These are phyloP conservation scores for Suricata suricatta DNA, from an alignment of 2,113 vertebrate species.

Conservation along the genomic window DNA sequence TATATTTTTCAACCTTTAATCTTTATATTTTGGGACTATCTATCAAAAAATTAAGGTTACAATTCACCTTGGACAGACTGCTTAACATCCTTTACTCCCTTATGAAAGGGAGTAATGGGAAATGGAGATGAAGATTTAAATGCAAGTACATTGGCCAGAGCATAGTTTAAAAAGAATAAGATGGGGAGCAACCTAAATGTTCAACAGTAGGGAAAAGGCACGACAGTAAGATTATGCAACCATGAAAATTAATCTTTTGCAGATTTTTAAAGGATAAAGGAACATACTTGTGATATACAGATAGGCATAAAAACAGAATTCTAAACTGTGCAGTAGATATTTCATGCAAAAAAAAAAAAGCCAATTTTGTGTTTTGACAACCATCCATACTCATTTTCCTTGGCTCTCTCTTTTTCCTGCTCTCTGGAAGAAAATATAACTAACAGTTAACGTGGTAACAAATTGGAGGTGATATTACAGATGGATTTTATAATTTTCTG, in stretches of 20 bases:
- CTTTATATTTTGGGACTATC: neutral
- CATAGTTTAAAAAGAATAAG: neutral
- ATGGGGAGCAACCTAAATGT: neutral
- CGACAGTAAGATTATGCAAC: neutral
- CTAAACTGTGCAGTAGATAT: neutral
- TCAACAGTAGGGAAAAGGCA: neutral
- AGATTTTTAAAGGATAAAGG: neutral
- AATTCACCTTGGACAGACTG: neutral
- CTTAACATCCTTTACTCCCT: neutral
- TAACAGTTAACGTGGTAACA: neutral
- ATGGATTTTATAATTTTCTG: conserved; percentile 42
- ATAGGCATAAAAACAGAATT: neutral
- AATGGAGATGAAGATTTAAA: neutral
- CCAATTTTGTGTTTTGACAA: neutral
- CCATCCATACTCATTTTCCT: neutral
- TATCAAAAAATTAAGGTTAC: neutral
- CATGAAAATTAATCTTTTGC: neutral
- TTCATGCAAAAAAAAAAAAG: neutral
- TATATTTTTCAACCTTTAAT: neutral
- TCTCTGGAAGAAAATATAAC: conserved; percentile 11
- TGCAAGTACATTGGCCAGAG: neutral
- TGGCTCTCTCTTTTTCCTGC: neutral
- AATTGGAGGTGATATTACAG: neutral
- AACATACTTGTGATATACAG: neutral
- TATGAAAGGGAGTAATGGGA: neutral